Evolutionary conservation across 2,888 invertebrate genomes (phyloP), one percentile per base, ranked within the genome.

Genomic region (Proisotoma minuta): DNA sequence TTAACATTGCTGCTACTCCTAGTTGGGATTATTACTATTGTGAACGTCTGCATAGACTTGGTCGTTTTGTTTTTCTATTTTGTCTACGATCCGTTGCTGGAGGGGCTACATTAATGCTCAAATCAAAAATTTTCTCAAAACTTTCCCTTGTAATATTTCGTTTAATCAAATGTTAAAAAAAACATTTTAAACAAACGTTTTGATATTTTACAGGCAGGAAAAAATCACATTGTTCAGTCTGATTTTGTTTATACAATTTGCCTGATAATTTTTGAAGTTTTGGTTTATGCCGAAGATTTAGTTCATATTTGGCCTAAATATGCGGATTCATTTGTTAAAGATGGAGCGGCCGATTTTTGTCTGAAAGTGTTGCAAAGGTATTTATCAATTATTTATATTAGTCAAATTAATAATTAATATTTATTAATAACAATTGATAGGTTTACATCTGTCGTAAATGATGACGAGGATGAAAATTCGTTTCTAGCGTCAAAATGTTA

Each of bases 321-420:
- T 24, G 54, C 23, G 3, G 24, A 54, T 3, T 4, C 54, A 8
- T 54, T 54, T 39, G 3, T 39, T 3, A 39, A 22, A 12, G 54
- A 54, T 3, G 52, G 52, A 5, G 54, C 22, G 22, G 54, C 54
- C 8, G 54, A 54, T 3, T 39, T 54, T 5, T 54, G 54, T 39
- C 40, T 54, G 3, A 23, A 24, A 54, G 5, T 54, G 8, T 15
- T 39, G 34, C 34, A 39, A 39, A 12, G 54, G 54, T 54, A 43
- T 18, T 5, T 18, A 18, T 43, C 4, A 43, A 43, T 34, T 34
- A 34, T 34, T 10, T 8, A 34, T 10, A 34, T 10, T 34, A 15
- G 34, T 34, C 34, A 8, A 34, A 34, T 34, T 10, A 34, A 34
- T 15, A 10, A 34, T 34, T 34, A 15, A 15, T 15, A 10, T 34